phyloP scores from a whole-genome alignment of 2,888 invertebrate genomes.

The Eristalis intricaria region DNA sequence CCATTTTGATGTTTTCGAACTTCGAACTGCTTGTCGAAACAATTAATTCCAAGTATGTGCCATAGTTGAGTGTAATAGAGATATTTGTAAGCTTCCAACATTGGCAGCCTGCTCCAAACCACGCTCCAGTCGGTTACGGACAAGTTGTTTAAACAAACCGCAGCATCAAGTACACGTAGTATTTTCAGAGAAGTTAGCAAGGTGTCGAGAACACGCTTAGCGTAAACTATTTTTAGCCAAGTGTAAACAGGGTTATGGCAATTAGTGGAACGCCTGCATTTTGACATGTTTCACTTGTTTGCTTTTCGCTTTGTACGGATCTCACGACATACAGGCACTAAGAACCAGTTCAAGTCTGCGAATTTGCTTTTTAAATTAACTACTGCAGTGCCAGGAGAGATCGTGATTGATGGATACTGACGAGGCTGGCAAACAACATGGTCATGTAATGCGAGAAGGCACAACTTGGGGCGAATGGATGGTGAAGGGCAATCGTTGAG shows the following conservation, averaged over 20 bases:
- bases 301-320: neutral
- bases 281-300: neutral
- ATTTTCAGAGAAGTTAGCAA: slow-evolving; percentile 17
- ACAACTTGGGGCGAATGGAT: neutral
- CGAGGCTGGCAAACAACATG: neutral
- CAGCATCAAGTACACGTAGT: neutral
- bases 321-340: neutral
- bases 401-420: slow-evolving; percentile 23
- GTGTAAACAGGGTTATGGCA: slow-evolving; percentile 18
- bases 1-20: neutral
- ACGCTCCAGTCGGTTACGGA: neutral
- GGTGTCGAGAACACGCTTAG: slow-evolving; percentile 22
- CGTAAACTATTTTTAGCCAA: slow-evolving; percentile 24
- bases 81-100: neutral
- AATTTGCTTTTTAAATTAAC: neutral
- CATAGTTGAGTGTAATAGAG: slow-evolving; percentile 18
- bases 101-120: neutral
- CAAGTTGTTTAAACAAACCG: slow-evolving; percentile 16
- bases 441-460: neutral
- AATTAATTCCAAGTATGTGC: neutral
- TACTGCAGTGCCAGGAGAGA: neutral
- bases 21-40: neutral
- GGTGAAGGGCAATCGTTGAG: neutral
- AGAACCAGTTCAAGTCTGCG: neutral
- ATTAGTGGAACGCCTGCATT: slow-evolving; percentile 16